These are phyloP conservation scores for Sinocyclocheilus grahami DNA, from an alignment of 2,113 vertebrate species.

Conservation along the genomic window DNA sequence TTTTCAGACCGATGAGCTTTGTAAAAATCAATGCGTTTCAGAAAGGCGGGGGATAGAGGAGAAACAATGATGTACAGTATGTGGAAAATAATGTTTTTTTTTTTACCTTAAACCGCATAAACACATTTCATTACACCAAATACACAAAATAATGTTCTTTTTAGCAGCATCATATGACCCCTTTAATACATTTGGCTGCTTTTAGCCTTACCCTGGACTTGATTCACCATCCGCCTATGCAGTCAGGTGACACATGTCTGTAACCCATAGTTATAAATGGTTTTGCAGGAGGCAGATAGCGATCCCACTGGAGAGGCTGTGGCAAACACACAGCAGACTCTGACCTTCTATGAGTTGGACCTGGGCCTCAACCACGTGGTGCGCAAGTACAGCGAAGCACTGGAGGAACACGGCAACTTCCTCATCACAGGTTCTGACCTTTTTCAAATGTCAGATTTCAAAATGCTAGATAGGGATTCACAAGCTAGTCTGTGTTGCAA, in stretches of 20 bases:
- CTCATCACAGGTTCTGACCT: conserved; percentile 88
- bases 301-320: conserved; percentile 97
- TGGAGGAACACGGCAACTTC: conserved; percentile 98
- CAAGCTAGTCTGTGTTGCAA: neutral
- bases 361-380: conserved; percentile 97
- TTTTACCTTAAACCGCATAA: too few relatives aligned
- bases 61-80: too few relatives aligned
- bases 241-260: neutral
- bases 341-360: conserved; percentile 98
- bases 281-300: conserved; percentile 90
- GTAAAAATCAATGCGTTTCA: too few relatives aligned
- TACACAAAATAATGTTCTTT: too few relatives aligned
- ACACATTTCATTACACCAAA: too few relatives aligned
- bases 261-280: neutral
- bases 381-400: conserved; percentile 96
- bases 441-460: neutral
- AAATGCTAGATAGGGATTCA: neutral
- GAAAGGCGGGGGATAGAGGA: too few relatives aligned
- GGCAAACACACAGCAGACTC: conserved; percentile 95
- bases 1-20: too few relatives aligned
- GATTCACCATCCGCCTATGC: too few relatives aligned
- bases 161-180: too few relatives aligned
- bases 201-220: too few relatives aligned
- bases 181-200: too few relatives aligned
- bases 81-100: too few relatives aligned